These are phyloP conservation scores for Amia ocellicauda DNA, from an alignment of 2,113 vertebrate genomes.

Conservation along the genomic window DNA sequence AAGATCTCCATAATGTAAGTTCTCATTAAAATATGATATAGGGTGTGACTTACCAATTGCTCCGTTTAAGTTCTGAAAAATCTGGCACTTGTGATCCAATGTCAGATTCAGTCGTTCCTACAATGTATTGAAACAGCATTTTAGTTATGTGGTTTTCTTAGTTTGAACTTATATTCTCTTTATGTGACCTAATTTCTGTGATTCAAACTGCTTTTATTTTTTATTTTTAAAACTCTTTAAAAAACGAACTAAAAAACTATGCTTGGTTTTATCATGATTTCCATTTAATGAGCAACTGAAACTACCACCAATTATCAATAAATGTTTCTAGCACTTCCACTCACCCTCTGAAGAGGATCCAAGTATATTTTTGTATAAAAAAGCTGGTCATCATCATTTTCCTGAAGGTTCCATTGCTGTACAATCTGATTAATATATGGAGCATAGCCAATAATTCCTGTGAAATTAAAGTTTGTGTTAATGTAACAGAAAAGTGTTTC, in stretches of 20 bases:
- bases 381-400: slow-evolving; percentile 96
- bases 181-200: no score
- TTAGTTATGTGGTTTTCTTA: no score
- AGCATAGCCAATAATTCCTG: slow-evolving; percentile 92
- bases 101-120: slow-evolving; percentile 87
- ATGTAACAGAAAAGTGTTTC: not conserved
- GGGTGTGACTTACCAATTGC: slow-evolving; percentile 77
- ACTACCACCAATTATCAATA: no score
- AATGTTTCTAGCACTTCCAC: slow-evolving; percentile 33
- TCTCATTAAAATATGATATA: no score
- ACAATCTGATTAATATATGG: slow-evolving; percentile 76
- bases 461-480: slow-evolving; percentile 41
- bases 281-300: not conserved
- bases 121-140: slow-evolving; percentile 1
- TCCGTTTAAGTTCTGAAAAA: slow-evolving; percentile 94
- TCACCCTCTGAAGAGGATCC: slow-evolving; percentile 79
- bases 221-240: no score
- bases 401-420: slow-evolving; percentile 88
- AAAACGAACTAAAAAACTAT: no score
- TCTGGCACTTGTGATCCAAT: slow-evolving; percentile 90
- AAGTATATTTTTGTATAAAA: slow-evolving; percentile 96
- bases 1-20: no score
- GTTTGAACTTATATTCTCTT: no score
- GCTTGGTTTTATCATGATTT: not conserved
- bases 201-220: no score